A percentile compares a stretch with the other conserved stretches of the same genome.
Conservation (phyloP, 2,797 vertebrate species). For the Xiphorhynchus erythropygius region DNA sequence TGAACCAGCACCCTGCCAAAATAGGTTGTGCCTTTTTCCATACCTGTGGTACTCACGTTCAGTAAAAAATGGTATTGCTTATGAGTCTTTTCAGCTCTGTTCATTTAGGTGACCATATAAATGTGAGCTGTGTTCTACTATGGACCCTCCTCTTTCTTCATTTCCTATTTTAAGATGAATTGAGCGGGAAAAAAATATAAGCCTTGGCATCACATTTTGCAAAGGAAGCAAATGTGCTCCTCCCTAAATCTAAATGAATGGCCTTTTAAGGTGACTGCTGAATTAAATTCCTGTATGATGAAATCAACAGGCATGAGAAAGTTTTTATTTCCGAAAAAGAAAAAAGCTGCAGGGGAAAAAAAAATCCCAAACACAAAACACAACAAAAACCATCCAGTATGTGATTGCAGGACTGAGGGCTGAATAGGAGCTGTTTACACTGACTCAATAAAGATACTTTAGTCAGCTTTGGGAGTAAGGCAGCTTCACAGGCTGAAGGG, state of each 20-base stretch:
- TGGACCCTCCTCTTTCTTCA: background rate
- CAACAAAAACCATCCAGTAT: background rate
- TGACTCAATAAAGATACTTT: background rate
- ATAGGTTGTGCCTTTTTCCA: background rate
- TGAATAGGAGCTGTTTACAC: constrained; percentile 20
- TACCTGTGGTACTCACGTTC: background rate
- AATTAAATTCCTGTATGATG: constrained; percentile 59
- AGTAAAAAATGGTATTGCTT: background rate
- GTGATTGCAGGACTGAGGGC: background rate
- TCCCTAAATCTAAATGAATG: constrained; percentile 53
- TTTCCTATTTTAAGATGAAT: constrained; percentile 38
- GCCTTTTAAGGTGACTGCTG: constrained; percentile 61
- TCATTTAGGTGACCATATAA: background rate
- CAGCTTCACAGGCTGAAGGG: constrained; percentile 56
- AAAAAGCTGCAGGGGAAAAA: background rate
- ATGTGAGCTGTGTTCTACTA: background rate
- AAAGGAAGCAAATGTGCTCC: constrained; percentile 38
- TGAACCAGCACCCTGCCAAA: background rate
- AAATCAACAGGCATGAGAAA: constrained; percentile 40
- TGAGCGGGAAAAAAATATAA: background rate
- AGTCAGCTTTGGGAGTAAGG: constrained; percentile 45
- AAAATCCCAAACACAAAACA: background rate
- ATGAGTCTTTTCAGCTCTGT: background rate
- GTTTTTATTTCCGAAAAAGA: constrained; percentile 13
- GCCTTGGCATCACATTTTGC: constrained; percentile 32